Evolutionary conservation across 1,140 invertebrate species (phyloP), one percentile per base, ranked within the genome.

Genomic region (Zeugodacus cucurbitae): DNA sequence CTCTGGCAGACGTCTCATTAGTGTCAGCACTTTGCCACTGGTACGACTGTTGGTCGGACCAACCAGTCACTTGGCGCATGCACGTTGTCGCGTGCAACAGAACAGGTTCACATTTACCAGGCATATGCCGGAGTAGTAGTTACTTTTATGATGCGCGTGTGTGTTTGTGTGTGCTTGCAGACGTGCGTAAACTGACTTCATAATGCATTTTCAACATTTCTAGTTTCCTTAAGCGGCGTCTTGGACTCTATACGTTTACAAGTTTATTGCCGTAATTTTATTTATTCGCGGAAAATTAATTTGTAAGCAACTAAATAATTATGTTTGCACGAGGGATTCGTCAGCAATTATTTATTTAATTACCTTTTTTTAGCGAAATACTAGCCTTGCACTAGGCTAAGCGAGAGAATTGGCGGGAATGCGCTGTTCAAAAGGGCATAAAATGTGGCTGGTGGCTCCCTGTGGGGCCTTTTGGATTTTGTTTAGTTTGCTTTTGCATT

Each of bases 1-100:
- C 74, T 82, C 74, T 82, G 26, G 44, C 41, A 82, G 44, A 82
- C 74, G 74, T 82, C 74, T 82, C 74, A 82, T 82, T 82, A 82
- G 37, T 82, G 74, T 82, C 74, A 82, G 74, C 74, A 48, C 41
- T n/a, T 82, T 82, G 74, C 41, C 74, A 82, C 74, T 82, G 74
- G 14, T 6, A 14, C 74, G 41, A 14, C 74, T 54, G 37, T 5
- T 37, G 41, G 41, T 11, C 37, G 41, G 8, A 14, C 11, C 17
- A 62, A n/a, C 7, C 41, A 29, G n/a, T 54, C 67, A 48, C 74
- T 82, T 82, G 44, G 74, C 74, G 41, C 74, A 82, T 48, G 74
- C 44, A n/a, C 44, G n/a, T 82, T 82, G 74, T 82, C 74, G 74
- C 74, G 74, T 82, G 74, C 74, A 82, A 8, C 41, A 82, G n/a